Conservation (phyloP, 2,113 vertebrate genomes). For the Myiagra hebetior region DNA sequence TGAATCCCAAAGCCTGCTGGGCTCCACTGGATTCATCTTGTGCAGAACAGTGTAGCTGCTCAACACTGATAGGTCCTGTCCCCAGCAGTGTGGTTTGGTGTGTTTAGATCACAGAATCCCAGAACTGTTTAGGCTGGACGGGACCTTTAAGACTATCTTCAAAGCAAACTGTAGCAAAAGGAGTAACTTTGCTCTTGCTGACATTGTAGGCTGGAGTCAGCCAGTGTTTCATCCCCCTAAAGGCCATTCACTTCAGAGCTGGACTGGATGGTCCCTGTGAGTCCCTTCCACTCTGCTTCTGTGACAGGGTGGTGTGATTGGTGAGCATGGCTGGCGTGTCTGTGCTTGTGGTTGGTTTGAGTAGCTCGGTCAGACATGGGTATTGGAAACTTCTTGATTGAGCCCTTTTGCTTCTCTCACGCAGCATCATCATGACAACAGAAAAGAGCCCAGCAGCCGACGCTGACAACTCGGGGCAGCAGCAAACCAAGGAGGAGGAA, state of each 20-base stretch:
- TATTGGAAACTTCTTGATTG: not conserved
- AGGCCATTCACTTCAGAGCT: not conserved
- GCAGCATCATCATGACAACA: constrained; percentile 92
- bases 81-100: not conserved
- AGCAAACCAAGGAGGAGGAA: constrained; percentile 73
- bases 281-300: not conserved
- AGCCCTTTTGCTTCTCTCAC: not conserved
- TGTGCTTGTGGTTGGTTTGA: not conserved
- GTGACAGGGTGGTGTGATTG: not conserved
- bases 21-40: not conserved
- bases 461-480: constrained; percentile 68
- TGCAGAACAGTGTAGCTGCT: not conserved
- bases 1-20: not conserved
- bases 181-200: not conserved
- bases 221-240: not conserved
- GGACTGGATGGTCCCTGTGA: not conserved
- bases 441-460: constrained; percentile 80
- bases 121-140: not conserved
- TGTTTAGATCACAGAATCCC: not conserved
- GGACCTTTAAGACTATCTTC: not conserved
- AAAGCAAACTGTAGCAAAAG: not conserved
- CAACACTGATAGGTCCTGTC: not conserved
- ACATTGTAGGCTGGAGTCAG: not conserved
- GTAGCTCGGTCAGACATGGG: not conserved
- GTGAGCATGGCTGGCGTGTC: not conserved